Evolutionary conservation across 2,113 vertebrate genomes (phyloP).

Genomic region (Lipophrys pholis): DNA sequence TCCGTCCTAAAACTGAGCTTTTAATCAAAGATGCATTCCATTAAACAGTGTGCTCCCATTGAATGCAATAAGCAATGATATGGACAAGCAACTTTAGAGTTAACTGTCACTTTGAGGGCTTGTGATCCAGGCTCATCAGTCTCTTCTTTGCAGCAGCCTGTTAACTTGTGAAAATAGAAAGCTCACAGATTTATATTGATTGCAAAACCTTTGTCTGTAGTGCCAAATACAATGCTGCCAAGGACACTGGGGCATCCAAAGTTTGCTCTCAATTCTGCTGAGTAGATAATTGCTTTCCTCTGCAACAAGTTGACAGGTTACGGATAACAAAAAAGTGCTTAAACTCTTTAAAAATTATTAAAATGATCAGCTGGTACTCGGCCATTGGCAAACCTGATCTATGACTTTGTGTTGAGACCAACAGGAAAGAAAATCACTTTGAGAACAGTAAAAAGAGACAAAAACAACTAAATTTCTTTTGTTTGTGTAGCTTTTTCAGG

Average conservation of each 20-base stretch:
- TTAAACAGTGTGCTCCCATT: not conserved
- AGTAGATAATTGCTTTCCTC: slow-evolving; percentile 38
- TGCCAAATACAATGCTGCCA: too few species aligned
- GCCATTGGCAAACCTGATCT: too few species aligned
- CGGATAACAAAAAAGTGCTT: slow-evolving; percentile 21
- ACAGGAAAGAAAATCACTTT: too few species aligned
- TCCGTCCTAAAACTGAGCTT: too few species aligned
- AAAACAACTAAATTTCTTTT: too few species aligned
- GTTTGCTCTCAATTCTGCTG: slow-evolving; percentile 42
- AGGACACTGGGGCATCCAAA: slow-evolving; percentile 35
- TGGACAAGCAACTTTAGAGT: not conserved
- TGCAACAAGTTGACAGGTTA: slow-evolving; percentile 28
- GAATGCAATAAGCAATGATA: not conserved
- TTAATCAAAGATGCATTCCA: too few species aligned
- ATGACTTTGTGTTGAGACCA: too few species aligned
- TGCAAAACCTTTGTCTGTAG: slow-evolving; percentile 40
- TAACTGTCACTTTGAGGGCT: not conserved
- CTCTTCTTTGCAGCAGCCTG: slow-evolving; percentile 4
- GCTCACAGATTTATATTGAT: slow-evolving; percentile 47
- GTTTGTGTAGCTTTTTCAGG: too few species aligned
- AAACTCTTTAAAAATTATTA: slow-evolving; percentile 19
- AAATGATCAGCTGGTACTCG: slow-evolving; percentile 6
- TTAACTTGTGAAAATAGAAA: slow-evolving; percentile 22
- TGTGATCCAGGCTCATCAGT: not conserved
- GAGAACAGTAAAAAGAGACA: too few species aligned